Conservation (phyloP, 2,797 vertebrate species). For the Toxotes lorentzi region DNA sequence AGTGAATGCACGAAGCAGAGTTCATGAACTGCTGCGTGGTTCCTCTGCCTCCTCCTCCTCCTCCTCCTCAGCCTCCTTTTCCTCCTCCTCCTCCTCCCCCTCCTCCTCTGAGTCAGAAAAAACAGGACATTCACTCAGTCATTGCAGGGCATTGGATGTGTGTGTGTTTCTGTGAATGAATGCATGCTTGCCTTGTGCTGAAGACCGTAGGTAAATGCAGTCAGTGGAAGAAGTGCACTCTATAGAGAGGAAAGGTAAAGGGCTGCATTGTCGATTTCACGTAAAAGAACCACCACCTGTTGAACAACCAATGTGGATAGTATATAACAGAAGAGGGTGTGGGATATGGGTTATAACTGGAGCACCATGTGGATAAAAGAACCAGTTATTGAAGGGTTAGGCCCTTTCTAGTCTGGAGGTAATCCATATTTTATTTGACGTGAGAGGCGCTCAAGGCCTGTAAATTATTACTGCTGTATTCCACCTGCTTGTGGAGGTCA, state of each 20-base stretch:
- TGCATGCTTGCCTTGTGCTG: slow-evolving; percentile 5
- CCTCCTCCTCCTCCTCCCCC: slow-evolving; percentile 12
- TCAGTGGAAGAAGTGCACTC: background rate
- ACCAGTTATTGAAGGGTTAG: slow-evolving; percentile 62
- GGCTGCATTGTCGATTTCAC: background rate
- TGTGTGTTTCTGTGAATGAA: slow-evolving; percentile 45
- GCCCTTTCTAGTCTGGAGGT: slow-evolving; percentile 51
- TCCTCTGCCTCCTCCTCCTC: slow-evolving; percentile 29
- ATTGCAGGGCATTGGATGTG: background rate
- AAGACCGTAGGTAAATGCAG: slow-evolving; percentile 16
- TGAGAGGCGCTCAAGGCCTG: slow-evolving; percentile 72
- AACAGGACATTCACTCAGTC: slow-evolving; percentile 23
- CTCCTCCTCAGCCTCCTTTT: background rate
- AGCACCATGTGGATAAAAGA: slow-evolving; percentile 62
- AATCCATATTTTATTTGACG: slow-evolving; percentile 81
- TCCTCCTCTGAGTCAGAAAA: slow-evolving; percentile 31
- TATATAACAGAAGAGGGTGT: slow-evolving; percentile 36
- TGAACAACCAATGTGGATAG: slow-evolving; percentile 27
- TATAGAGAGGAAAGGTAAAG: slow-evolving; percentile 21
- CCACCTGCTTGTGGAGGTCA: slow-evolving; percentile 76
- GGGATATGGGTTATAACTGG: slow-evolving; percentile 50
- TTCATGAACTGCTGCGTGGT: slow-evolving; percentile 59
- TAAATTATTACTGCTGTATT: slow-evolving; percentile 79
- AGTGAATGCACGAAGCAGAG: slow-evolving; percentile 56
- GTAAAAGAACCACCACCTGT: slow-evolving; percentile 2